These are phyloP conservation scores for Alosa alosa DNA, from an alignment of 2,113 vertebrate species.

Conservation along the genomic window DNA sequence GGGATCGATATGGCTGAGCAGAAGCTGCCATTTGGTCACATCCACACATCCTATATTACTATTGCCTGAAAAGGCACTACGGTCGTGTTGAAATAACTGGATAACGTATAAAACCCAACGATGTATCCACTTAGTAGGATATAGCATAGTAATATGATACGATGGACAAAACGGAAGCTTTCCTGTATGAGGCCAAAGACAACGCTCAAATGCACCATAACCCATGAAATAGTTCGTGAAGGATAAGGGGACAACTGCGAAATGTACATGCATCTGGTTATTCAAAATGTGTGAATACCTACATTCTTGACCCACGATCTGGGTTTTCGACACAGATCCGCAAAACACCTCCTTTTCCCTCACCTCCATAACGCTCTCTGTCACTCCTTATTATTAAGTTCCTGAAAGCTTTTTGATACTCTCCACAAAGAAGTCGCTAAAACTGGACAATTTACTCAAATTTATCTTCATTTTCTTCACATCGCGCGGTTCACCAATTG, in stretches of 20 bases:
- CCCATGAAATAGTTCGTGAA: not conserved
- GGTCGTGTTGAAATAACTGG: not conserved
- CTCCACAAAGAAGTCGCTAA: conserved; percentile 24
- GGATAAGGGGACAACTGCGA: not conserved
- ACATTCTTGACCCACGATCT: not conserved
- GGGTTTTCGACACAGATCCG: not conserved
- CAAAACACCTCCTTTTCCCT: not conserved
- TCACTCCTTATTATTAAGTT: conserved; percentile 40
- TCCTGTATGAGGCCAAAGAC: not conserved
- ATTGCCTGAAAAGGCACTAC: not conserved
- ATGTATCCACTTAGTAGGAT: not conserved
- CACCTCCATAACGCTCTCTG: not conserved
- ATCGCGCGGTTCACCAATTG: conserved; percentile 36
- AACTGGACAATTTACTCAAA: conserved; percentile 35
- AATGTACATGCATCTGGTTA: not conserved
- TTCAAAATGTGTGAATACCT: not conserved
- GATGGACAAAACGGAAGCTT: not conserved
- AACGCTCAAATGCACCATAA: not conserved
- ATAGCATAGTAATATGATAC: not conserved
- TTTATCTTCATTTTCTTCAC: conserved; percentile 44
- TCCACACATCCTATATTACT: not conserved
- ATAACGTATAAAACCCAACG: not conserved
- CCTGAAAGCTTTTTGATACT: conserved; percentile 29
- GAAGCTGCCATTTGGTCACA: not conserved
- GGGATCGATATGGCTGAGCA: not conserved